phyloP scores from a whole-genome alignment of 30 jellyfish, hydroid and myxozoan genomes.

The Morbakka virulenta region DNA sequence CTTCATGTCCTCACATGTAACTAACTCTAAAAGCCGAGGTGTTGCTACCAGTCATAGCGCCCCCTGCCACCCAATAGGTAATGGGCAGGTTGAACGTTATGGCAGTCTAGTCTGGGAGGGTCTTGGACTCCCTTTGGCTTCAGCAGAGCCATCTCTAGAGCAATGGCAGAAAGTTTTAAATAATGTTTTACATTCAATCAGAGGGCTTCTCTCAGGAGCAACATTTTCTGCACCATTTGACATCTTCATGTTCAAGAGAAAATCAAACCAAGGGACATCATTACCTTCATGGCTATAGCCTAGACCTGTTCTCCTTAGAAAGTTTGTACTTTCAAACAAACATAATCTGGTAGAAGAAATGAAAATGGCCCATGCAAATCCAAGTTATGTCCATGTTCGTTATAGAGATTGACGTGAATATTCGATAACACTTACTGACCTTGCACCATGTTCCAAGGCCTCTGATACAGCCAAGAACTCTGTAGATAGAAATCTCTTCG shows the following conservation, averaged over 20 bases:
- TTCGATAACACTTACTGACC: conserved; percentile 48
- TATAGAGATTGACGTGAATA: conserved; percentile 75
- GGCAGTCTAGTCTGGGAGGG: conserved; percentile 43
- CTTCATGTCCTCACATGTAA: conserved; percentile 38
- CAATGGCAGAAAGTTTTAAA: conserved; percentile 64
- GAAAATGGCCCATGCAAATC: conserved; percentile 24
- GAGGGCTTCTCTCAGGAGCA: conserved; percentile 58
- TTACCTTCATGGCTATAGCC: conserved; percentile 67
- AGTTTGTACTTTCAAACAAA: conserved; percentile 12
- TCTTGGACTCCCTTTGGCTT: conserved; percentile 34
- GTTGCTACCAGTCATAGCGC: conserved; percentile 55
- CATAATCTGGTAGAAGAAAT: conserved; percentile 37
- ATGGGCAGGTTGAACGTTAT: conserved; percentile 44
- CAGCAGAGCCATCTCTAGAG: conserved; percentile 29
- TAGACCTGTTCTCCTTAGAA: conserved; percentile 58
- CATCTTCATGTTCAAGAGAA: conserved; percentile 22
- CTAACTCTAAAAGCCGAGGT: conserved; percentile 33
- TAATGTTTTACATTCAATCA: conserved; percentile 61
- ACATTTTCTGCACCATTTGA: conserved; percentile 71
- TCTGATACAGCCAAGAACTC: too few species aligned
- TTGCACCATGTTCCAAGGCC: too few species aligned
- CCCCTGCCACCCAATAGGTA: conserved; percentile 47
- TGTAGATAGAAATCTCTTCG: too few species aligned
- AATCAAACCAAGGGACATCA: conserved; percentile 26
- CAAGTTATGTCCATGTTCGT: conserved; percentile 58